These are phyloP conservation scores for Drosophila persimilis DNA, from an alignment of 1,140 invertebrate genomes.

Conservation along the genomic window DNA sequence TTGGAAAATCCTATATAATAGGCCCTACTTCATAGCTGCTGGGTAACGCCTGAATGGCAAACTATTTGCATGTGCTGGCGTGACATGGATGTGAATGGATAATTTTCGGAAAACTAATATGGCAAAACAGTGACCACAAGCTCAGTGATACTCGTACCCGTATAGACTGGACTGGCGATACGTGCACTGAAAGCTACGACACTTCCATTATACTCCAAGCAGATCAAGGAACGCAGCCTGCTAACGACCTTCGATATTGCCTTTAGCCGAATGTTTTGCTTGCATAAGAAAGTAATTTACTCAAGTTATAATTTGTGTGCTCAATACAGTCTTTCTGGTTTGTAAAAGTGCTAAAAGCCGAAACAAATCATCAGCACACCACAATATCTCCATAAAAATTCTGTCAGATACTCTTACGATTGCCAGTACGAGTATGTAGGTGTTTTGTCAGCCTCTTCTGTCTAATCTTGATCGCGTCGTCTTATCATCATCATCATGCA, in stretches of 20 bases:
- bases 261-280: conserved; percentile 6
- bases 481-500: conserved; percentile 41
- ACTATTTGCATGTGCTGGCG: conserved; percentile 11
- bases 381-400: background rate
- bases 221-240: conserved; percentile 38
- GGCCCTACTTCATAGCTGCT: too few relatives aligned
- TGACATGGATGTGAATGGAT: conserved; percentile 33
- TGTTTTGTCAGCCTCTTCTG: conserved; percentile 16
- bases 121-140: conserved; percentile 10
- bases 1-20: too few relatives aligned
- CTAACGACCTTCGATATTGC: conserved; percentile 24
- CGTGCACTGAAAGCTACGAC: conserved; percentile 32
- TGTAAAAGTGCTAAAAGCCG: conserved; percentile 19
- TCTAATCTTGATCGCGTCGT: conserved; percentile 50
- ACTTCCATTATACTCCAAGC: conserved; percentile 23
- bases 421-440: too few relatives aligned
- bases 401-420: too few relatives aligned
- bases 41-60: background rate
- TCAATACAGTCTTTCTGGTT: conserved; percentile 19
- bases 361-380: conserved; percentile 5
- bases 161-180: conserved; percentile 18
- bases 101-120: conserved; percentile 23
- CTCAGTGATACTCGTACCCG: conserved; percentile 5
- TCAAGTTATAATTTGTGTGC: conserved; percentile 29
- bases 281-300: conserved; percentile 8